phyloP scores from a whole-genome alignment of 2,888 invertebrate genomes.

The Orthosia gracilis region DNA sequence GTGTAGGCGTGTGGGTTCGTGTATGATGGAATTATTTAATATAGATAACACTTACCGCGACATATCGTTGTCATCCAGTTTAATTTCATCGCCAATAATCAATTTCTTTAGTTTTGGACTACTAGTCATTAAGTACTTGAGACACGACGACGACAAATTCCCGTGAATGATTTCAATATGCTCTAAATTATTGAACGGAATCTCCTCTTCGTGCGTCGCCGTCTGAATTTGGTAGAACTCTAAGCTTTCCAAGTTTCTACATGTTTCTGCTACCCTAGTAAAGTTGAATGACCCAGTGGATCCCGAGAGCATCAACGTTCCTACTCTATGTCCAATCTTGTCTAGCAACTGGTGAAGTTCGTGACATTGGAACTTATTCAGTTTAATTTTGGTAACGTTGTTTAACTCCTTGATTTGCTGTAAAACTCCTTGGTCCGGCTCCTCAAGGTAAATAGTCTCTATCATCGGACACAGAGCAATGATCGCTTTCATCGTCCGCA shows the following conservation, averaged over 20 bases:
- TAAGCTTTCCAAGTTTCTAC: constrained; percentile 91
- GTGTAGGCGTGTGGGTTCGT: too few relatives aligned
- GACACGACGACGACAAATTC: constrained; percentile 90
- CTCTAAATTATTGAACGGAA: constrained; percentile 92
- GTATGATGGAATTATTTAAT: too few relatives aligned
- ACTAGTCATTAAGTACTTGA: constrained; percentile 92
- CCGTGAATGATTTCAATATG: constrained; percentile 93
- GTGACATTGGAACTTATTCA: constrained; percentile 92
- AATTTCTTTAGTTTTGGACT: constrained; percentile 92
- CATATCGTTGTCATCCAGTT: constrained; percentile 93
- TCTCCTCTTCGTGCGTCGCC: constrained; percentile 90
- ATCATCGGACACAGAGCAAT: constrained; percentile 91
- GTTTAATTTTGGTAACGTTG: constrained; percentile 91
- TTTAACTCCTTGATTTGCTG: constrained; percentile 87
- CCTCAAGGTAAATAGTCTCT: constrained; percentile 93
- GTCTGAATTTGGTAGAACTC: constrained; percentile 93
- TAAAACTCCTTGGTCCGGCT: constrained; percentile 91
- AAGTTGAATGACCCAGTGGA: constrained; percentile 91
- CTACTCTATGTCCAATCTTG: constrained; percentile 89
- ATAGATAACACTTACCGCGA: constrained; percentile 84
- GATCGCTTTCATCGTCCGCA: constrained; percentile 91
- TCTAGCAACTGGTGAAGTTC: constrained; percentile 92
- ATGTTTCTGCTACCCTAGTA: constrained; percentile 91
- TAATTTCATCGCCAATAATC: constrained; percentile 92
- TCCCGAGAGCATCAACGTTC: constrained; percentile 91